Evolutionary conservation across 1,140 invertebrate species (phyloP).

Genomic region (Drosophila arawakana): DNA sequence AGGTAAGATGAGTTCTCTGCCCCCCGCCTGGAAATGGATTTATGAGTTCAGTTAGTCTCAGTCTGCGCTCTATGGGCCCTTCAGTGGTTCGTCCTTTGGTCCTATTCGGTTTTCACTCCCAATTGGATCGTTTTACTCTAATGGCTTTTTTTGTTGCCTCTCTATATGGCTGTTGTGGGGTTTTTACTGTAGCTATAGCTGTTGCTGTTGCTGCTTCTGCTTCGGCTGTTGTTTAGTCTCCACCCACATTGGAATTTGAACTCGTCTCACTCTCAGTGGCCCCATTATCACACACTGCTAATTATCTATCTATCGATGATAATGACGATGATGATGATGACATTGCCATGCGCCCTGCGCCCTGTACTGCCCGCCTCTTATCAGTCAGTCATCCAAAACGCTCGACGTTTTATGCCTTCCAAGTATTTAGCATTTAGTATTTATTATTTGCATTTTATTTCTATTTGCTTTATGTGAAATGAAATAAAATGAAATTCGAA

Average conservation of each 20-base stretch:
- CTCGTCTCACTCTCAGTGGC: conserved; percentile 54
- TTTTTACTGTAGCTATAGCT: conserved; percentile 6
- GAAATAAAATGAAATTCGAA: conserved; percentile 57
- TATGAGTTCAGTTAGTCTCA: conserved; percentile 24
- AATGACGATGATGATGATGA: conserved; percentile 59
- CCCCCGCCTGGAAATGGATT: conserved; percentile 34
- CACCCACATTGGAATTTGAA: conserved; percentile 77
- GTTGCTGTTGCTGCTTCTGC: conserved; percentile 9
- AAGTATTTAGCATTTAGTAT: conserved; percentile 18
- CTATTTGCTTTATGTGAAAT: conserved; percentile 47
- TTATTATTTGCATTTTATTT: conserved; percentile 69
- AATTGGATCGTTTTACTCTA: conserved; percentile 26
- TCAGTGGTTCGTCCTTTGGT: neutral
- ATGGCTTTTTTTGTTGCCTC: conserved; percentile 28
- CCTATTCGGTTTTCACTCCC: neutral
- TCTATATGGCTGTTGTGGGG: conserved; percentile 8
- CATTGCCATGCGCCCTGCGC: conserved; percentile 51
- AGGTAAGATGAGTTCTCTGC: conserved; percentile 39
- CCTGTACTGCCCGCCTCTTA: conserved; percentile 45
- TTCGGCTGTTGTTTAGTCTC: conserved; percentile 20
- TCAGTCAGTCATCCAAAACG: conserved; percentile 45
- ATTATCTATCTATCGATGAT: conserved; percentile 77
- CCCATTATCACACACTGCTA: conserved; percentile 75
- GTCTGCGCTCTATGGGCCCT: neutral
- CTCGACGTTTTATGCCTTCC: conserved; percentile 49